Conservation (phyloP, 2,888 invertebrate genomes). For the Trisateles emortualis region DNA sequence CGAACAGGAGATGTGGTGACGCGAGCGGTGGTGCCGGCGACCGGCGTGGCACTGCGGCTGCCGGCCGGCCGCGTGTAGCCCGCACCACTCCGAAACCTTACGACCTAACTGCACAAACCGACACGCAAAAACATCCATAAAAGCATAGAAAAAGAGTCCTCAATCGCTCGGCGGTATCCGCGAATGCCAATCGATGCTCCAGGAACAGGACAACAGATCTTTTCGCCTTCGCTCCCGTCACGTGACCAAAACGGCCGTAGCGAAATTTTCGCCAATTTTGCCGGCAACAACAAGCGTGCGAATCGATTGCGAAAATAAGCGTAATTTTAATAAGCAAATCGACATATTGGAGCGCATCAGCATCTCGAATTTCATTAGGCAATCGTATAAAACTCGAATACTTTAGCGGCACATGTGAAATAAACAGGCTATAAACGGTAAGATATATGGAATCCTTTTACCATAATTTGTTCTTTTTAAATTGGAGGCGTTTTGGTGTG, state of each 20-base stretch:
- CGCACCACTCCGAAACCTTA: constrained; percentile 62
- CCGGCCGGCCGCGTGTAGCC: constrained; percentile 77
- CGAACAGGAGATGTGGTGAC: constrained; percentile 49
- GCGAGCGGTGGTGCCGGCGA: constrained; percentile 72
- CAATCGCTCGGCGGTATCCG: constrained; percentile 31
- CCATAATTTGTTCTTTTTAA: constrained; percentile 56
- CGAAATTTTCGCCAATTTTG: constrained; percentile 70
- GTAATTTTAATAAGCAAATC: constrained; percentile 70
- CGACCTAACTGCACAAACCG: constrained; percentile 61
- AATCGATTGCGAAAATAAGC: constrained; percentile 63
- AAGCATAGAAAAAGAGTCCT: constrained; percentile 40
- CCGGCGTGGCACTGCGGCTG: constrained; percentile 82
- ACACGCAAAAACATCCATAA: constrained; percentile 50
- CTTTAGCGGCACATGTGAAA: constrained; percentile 51
- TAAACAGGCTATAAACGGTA: constrained; percentile 60
- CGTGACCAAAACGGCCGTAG: constrained; percentile 63
- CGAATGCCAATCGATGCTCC: constrained; percentile 82
- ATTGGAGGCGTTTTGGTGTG: constrained; percentile 39
- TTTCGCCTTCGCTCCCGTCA: constrained; percentile 79
- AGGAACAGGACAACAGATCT: constrained; percentile 82
- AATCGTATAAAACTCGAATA: constrained; percentile 57
- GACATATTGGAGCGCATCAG: constrained; percentile 48
- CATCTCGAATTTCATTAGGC: constrained; percentile 68
- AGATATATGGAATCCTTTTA: constrained; percentile 58
- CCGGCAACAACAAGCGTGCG: constrained; percentile 39